Evolutionary conservation across 2,888 invertebrate species (phyloP).

Genomic region (Ellobium chinense): DNA sequence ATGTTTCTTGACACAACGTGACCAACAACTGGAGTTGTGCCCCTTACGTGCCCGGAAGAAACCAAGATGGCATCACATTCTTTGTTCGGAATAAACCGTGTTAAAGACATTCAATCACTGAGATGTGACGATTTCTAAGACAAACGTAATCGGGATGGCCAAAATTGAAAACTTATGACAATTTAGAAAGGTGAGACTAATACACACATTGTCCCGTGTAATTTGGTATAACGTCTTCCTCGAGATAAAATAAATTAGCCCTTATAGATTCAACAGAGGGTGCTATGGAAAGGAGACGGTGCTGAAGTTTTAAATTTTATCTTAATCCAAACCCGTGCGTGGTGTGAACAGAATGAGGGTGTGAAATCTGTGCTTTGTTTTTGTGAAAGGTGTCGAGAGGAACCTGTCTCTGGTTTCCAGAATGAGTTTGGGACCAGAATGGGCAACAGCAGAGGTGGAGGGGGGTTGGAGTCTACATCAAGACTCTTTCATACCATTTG

Average conservation of each 20-base stretch:
- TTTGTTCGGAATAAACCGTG: slow-evolving; percentile 22
- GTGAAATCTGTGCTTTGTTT: not conserved
- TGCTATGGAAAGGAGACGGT: not conserved
- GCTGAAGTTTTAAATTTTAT: not conserved
- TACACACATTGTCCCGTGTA: slow-evolving; percentile 20
- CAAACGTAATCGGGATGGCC: slow-evolving; percentile 8
- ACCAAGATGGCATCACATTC: slow-evolving; percentile 24
- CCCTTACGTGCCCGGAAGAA: slow-evolving; percentile 17
- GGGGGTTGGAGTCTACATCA: too few species aligned
- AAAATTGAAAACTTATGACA: slow-evolving; percentile 17
- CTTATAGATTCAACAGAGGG: not conserved
- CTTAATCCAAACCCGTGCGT: not conserved
- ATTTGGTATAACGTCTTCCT: not conserved
- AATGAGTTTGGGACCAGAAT: too few species aligned
- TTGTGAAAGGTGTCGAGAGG: not conserved
- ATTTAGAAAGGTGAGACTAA: slow-evolving; percentile 30
- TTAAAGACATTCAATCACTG: slow-evolving; percentile 33
- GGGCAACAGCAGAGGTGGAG: too few species aligned
- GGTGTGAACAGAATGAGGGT: not conserved
- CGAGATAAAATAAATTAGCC: slow-evolving; percentile 11
- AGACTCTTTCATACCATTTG: too few species aligned
- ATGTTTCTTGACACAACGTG: slow-evolving; percentile 41
- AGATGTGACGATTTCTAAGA: slow-evolving; percentile 37
- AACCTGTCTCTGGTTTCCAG: too few species aligned
- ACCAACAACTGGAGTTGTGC: slow-evolving; percentile 16